These are phyloP conservation scores for Stichopus horrens DNA, from an alignment of 53 echinoderm and acorn worm genomes.

Conservation along the genomic window DNA sequence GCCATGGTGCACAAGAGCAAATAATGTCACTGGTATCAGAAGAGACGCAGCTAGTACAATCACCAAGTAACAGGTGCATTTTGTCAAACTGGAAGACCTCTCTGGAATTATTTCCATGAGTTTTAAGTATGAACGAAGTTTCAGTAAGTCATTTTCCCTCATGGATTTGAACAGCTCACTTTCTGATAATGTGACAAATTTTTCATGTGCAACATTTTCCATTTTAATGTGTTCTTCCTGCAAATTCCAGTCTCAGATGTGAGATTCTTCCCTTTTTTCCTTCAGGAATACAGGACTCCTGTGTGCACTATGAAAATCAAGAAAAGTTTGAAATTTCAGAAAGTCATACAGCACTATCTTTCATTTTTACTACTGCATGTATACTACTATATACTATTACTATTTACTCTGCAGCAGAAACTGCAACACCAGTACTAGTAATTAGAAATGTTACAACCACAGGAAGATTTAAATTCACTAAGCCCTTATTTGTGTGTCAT, in stretches of 20 bases:
- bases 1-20: constrained; percentile 25
- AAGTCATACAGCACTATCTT: too few relatives aligned
- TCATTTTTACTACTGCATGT: too few relatives aligned
- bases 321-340: too few relatives aligned
- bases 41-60: background rate
- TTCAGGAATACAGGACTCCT: too few relatives aligned
- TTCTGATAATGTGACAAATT: background rate
- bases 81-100: background rate
- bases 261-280: background rate
- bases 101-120: constrained; percentile 3
- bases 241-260: background rate
- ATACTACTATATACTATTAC: too few relatives aligned
- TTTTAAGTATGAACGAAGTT: constrained; percentile 6
- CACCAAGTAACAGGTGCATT: background rate
- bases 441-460: too few relatives aligned
- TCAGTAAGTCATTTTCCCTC: constrained; percentile 1
- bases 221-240: background rate
- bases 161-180: constrained; percentile 2
- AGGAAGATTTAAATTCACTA: too few relatives aligned
- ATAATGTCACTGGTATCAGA: background rate
- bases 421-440: too few relatives aligned
- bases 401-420: too few relatives aligned
- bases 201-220: background rate
- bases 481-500: too few relatives aligned
- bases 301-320: too few relatives aligned